phyloP scores from a whole-genome alignment of 2,113 vertebrate genomes.

The Lucifuga dentata region DNA sequence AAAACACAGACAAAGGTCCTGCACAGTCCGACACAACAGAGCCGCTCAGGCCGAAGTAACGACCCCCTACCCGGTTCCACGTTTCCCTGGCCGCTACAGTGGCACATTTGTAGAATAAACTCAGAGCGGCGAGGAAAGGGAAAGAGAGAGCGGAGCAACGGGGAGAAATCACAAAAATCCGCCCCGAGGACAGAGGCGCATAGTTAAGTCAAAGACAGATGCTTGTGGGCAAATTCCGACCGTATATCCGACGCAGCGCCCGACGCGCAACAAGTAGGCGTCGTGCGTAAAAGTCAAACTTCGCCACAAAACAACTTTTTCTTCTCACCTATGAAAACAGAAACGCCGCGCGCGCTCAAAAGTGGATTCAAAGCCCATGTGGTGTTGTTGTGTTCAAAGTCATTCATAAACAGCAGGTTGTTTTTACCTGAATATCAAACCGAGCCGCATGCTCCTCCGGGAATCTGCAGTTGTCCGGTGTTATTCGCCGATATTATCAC shows the following conservation, averaged over 20 bases:
- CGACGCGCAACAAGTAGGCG: constrained; percentile 36
- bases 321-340: neutral
- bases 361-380: constrained; percentile 25
- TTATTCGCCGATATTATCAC: constrained; percentile 23
- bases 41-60: constrained; percentile 77
- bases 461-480: constrained; percentile 18
- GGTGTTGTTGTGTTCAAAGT: constrained; percentile 19
- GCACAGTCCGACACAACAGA: constrained; percentile 72
- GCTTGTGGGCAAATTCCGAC: constrained; percentile 60
- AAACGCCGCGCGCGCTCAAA: neutral
- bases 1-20: constrained; percentile 68
- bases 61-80: constrained; percentile 78
- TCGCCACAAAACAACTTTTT: constrained; percentile 20
- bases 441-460: constrained; percentile 67
- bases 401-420: constrained; percentile 36
- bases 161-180: constrained; percentile 23
- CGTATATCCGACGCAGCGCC: constrained; percentile 15
- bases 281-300: constrained; percentile 66
- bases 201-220: constrained; percentile 20
- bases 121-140: constrained; percentile 1
- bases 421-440: constrained; percentile 75
- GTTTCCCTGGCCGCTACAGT: constrained; percentile 76
- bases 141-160: constrained; percentile 4
- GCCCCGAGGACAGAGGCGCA: constrained; percentile 20
- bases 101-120: constrained; percentile 66